Evolutionary conservation across 2,888 invertebrate genomes (phyloP).

Genomic region (Sepioteuthis lessoniana): DNA sequence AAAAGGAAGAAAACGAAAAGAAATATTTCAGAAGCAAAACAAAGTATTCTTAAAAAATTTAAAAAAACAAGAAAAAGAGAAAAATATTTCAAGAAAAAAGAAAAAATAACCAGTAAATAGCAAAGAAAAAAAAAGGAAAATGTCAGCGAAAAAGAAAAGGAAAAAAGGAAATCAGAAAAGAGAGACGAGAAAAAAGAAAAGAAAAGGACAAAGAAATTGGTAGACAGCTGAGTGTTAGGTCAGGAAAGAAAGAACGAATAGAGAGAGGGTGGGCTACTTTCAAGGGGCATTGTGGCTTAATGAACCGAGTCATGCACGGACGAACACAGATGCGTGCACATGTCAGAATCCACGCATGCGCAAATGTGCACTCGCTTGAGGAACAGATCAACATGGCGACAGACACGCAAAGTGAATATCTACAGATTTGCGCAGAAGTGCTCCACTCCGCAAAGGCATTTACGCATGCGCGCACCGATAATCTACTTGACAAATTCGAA

Average conservation of each 20-base stretch:
- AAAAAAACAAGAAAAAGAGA: no score
- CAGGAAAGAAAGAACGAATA: background rate
- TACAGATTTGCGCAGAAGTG: background rate
- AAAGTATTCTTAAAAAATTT: no score
- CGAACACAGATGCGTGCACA: background rate
- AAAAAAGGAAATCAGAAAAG: no score
- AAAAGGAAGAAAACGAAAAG: no score
- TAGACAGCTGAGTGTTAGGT: no score
- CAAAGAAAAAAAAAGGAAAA: no score
- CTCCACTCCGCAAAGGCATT: background rate
- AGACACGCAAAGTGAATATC: background rate
- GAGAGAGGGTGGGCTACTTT: background rate
- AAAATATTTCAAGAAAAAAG: no score
- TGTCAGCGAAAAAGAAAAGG: no score
- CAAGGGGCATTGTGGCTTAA: background rate
- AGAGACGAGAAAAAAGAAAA: background rate
- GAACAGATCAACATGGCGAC: background rate
- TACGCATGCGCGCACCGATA: background rate
- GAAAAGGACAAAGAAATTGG: background rate
- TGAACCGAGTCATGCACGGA: background rate
- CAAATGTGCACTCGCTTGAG: background rate
- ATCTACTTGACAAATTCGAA: no score
- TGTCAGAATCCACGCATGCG: background rate
- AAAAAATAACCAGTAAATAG: no score
- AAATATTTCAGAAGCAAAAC: no score